A percentile compares a stretch with the other conserved stretches of the same genome.
Conservation (phyloP, 64 coral and sea anemone species). For the Pocillopora damicornis region DNA sequence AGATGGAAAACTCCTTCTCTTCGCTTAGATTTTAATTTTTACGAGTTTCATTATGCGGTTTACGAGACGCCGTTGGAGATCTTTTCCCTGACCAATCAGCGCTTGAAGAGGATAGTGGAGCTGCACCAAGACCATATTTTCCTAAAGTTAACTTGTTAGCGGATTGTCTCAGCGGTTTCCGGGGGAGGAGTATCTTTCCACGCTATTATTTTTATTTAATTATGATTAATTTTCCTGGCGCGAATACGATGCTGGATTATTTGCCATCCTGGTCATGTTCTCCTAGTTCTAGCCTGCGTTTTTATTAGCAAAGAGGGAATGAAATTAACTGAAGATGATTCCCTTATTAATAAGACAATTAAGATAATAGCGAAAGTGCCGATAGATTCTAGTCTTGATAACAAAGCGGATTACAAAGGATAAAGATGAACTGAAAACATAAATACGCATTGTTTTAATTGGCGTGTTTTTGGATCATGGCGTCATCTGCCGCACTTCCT, state of each 20-base stretch:
- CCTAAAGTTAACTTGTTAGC: background rate
- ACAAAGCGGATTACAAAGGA: constrained; percentile 2
- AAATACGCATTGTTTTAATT: background rate
- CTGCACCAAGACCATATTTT: background rate
- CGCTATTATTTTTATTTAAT: background rate
- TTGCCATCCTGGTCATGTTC: background rate
- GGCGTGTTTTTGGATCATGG: constrained; percentile 14
- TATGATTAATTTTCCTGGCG: background rate
- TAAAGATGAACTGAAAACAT: background rate
- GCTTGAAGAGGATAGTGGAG: background rate
- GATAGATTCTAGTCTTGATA: background rate
- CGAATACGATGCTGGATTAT: background rate
- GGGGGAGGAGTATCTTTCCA: background rate
- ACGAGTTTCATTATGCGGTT: too few species aligned
- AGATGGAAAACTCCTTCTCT: too few species aligned
- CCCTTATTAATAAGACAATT: constrained; percentile 18
- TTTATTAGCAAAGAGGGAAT: background rate
- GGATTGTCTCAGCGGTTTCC: background rate
- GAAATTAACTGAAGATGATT: constrained; percentile 17
- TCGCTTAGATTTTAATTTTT: too few species aligned
- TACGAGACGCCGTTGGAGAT: background rate
- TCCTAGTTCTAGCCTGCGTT: background rate
- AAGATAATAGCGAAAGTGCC: constrained; percentile 26
- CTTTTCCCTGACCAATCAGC: background rate
- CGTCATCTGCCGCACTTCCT: background rate